These are phyloP conservation scores for Acanthurus tractus DNA, from an alignment of 2,797 vertebrate genomes.

Conservation along the genomic window DNA sequence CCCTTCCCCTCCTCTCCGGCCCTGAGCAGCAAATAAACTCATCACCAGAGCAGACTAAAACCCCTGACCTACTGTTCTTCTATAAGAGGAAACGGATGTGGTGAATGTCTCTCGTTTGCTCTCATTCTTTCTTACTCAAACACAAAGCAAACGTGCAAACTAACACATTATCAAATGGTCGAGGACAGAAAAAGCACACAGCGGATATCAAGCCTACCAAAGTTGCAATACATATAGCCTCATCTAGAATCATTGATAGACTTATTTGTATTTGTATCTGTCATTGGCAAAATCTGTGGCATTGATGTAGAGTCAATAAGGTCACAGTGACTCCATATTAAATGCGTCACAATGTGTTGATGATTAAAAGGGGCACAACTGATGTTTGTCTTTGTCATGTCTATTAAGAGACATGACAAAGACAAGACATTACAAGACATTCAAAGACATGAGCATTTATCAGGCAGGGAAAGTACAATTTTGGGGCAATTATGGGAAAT, in stretches of 20 bases:
- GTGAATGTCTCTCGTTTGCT: constrained; percentile 22
- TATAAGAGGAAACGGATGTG: constrained; percentile 72
- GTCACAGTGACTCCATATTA: neutral
- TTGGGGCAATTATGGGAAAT: neutral
- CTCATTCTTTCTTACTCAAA: constrained; percentile 10
- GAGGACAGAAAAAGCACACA: constrained; percentile 39
- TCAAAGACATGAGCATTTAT: neutral
- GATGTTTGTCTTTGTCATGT: too few species aligned
- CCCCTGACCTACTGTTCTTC: constrained; percentile 68
- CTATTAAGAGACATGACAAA: too few species aligned
- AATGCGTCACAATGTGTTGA: neutral
- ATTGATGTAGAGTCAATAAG: constrained; percentile 12
- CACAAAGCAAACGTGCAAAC: constrained; percentile 31
- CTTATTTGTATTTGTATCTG: constrained; percentile 27
- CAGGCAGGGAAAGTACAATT: neutral
- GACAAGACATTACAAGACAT: too few species aligned
- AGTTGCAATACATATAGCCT: constrained; percentile 11
- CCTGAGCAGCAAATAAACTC: constrained; percentile 55
- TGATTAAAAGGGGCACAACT: neutral
- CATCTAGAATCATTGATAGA: constrained; percentile 8
- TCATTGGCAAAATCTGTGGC: constrained; percentile 1
- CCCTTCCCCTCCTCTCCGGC: constrained; percentile 9
- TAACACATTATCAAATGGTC: constrained; percentile 30
- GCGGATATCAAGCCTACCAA: constrained; percentile 31
- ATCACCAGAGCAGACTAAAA: constrained; percentile 42